Conservation (phyloP, 2,113 vertebrate species). For the Mesocricetus auratus region DNA sequence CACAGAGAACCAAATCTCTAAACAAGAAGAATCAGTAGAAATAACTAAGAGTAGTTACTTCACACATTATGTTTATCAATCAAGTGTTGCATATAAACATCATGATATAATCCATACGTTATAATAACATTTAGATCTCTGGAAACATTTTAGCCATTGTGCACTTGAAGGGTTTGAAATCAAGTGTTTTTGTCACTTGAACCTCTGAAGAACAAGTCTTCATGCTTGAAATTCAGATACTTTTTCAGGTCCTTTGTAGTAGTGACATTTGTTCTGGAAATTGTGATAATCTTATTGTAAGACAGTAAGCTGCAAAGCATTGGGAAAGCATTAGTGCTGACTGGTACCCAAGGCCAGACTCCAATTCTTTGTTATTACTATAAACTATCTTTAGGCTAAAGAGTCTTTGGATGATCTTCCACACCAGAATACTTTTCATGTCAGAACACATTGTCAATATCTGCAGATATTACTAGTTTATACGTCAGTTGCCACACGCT, state of each 20-base stretch:
- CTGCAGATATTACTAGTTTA: not conserved
- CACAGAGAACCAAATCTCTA: not conserved
- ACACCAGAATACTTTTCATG: not conserved
- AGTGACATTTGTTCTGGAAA: not conserved
- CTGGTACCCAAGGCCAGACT: too few relatives aligned
- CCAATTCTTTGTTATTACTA: not conserved
- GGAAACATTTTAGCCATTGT: not conserved
- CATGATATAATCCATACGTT: not conserved
- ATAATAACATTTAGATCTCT: not conserved
- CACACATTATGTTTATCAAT: not conserved
- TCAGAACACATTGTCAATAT: not conserved
- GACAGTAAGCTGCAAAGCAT: not conserved
- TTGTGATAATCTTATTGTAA: not conserved
- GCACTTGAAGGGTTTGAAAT: too few relatives aligned
- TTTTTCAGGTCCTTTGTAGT: not conserved
- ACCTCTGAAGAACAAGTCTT: not conserved
- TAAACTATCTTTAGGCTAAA: not conserved
- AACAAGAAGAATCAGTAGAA: not conserved
- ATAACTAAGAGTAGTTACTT: not conserved
- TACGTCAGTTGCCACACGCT: not conserved
- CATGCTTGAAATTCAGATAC: not conserved
- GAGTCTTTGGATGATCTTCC: not conserved
- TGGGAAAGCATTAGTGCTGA: too few relatives aligned
- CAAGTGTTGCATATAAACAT: not conserved
- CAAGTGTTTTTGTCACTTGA: not conserved